Base-by-base conservation (phyloP, 2,888 invertebrate species). In the Anorthoa munda region DNA sequence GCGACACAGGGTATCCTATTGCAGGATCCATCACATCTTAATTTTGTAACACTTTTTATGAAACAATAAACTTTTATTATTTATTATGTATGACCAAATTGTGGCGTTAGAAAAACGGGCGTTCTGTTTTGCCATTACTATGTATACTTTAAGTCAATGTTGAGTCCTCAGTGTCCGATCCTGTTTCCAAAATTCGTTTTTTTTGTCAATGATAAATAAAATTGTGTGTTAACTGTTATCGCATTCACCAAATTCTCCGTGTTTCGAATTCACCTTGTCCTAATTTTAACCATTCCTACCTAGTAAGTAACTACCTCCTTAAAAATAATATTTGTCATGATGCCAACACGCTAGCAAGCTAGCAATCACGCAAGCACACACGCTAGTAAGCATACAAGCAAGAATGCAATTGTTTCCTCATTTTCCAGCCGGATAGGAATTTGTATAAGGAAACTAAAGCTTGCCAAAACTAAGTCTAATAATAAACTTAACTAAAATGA, bases 291-390 rank as follows among this genome's bases (percentile, higher is more conserved):
- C 9, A 9, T 39, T 9, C 9, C 39, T 39, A 39, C 9, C 39
- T 39, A 9, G 39, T 39, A 39, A 39, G 9, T 39, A 39, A 9
- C 39, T 39, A 39, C 39, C 39, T 9, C 39, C 39, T 39, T 39
- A 39, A 39, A 39, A 39, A 70, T n/a, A 4, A 18, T n/a, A 5
- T 56, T 31, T 17, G 13, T 23, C 13, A 7, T 18, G 23, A 21
- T 26, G 21, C 7, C 2, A 50, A 17, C n/a, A 5, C 46, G 46
- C 74, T 21, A 75, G 48, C 2, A 56, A 66, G 74, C 66, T 21
- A 58, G 11, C 17, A 58, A 58, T 56, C n/a, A 13, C 21, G 12
- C 48, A 56, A 50, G 55, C 26, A 39, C 15, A 26, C 39, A 45
- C 50, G 39, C 55, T 18, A 17, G 61, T 23, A 65, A 66, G 26